phyloP scores from a whole-genome alignment of 2,113 vertebrate genomes.

The Corythaixoides concolor region DNA sequence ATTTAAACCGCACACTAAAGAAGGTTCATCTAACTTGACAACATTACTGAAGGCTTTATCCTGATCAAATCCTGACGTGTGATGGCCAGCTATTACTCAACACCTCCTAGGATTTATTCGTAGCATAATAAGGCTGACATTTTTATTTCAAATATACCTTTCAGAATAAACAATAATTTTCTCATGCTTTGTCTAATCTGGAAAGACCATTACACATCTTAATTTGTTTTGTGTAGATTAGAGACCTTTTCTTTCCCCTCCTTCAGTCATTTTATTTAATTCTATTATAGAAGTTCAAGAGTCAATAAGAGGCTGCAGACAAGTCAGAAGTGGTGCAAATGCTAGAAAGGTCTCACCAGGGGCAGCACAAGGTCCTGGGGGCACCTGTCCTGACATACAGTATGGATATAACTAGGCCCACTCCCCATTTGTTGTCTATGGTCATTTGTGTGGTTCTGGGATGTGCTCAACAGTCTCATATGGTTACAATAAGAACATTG shows the following conservation, averaged over 20 bases:
- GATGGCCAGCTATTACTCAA: neutral
- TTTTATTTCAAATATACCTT: neutral
- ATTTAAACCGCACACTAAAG: neutral
- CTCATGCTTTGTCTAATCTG: neutral
- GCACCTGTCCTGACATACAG: too few relatives aligned
- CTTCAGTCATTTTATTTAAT: neutral
- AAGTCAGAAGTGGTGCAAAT: neutral
- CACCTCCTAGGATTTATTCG: neutral
- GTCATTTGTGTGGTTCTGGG: neutral
- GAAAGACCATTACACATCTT: neutral
- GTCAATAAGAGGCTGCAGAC: neutral
- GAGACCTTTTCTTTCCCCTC: neutral
- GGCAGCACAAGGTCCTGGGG: neutral
- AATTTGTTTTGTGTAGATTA: neutral
- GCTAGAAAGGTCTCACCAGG: neutral
- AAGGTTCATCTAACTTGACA: neutral
- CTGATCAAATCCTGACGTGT: neutral
- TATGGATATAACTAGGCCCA: neutral
- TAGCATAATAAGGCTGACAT: neutral
- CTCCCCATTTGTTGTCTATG: neutral
- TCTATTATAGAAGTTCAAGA: neutral
- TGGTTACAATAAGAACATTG: fast-evolving
- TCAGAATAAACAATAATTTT: neutral
- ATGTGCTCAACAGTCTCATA: too few relatives aligned
- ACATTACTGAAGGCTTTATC: neutral